These are phyloP conservation scores for Hemicentrotus pulcherrimus DNA, from an alignment of 35 echinoderm and acorn worm species.

Conservation along the genomic window DNA sequence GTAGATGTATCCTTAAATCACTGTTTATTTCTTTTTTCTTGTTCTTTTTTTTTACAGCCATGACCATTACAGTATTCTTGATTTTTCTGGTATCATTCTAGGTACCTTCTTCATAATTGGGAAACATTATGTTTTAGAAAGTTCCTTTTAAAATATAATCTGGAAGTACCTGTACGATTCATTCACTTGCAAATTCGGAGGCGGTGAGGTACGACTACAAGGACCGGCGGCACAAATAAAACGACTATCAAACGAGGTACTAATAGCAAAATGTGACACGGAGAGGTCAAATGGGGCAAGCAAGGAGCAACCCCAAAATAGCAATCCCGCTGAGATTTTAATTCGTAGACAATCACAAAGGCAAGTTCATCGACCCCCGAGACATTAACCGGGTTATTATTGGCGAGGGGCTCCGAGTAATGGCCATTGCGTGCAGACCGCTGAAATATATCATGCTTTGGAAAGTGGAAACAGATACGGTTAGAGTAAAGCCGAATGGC, in stretches of 20 bases:
- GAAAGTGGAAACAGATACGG: constrained; percentile 29
- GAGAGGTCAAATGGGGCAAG: constrained; percentile 16
- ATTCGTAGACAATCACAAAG: not conserved
- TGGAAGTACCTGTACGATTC: not conserved
- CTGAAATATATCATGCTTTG: not conserved
- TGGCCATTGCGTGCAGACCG: constrained; percentile 14
- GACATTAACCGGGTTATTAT: not conserved
- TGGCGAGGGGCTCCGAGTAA: not conserved
- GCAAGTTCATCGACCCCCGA: constrained; percentile 33
- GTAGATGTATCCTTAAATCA: constrained; percentile 88
- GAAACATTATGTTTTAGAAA: not conserved
- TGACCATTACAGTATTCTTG: not conserved
- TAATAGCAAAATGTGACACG: not conserved
- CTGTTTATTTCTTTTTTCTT: not conserved
- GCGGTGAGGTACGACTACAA: not conserved
- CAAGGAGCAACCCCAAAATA: not conserved
- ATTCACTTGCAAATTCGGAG: not conserved
- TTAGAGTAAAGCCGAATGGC: not conserved
- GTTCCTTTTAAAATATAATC: not conserved
- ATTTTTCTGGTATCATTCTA: not conserved
- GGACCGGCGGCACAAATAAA: not conserved
- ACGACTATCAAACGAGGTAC: constrained; percentile 22
- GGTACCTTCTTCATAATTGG: not conserved
- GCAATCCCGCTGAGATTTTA: constrained; percentile 19
- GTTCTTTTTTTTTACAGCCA: not conserved